Evolutionary conservation across 2,797 vertebrate genomes (phyloP).

Genomic region (Acanthiza pusilla): DNA sequence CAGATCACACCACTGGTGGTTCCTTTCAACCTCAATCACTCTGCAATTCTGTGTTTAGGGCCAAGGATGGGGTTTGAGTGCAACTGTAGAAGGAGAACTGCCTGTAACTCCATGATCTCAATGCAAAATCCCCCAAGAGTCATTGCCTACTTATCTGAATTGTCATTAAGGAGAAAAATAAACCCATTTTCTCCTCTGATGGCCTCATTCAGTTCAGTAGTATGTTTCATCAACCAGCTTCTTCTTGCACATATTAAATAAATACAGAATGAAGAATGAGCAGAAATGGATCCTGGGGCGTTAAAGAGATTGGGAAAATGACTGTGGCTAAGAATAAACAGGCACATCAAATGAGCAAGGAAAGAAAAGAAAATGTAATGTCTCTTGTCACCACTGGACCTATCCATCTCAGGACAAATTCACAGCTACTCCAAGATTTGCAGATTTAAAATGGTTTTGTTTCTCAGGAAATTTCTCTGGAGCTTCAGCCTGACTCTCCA

Average conservation of each 20-base stretch:
- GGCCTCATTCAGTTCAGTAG: neutral
- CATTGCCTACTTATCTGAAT: neutral
- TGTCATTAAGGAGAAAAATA: slow-evolving; percentile 29
- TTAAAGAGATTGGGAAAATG: neutral
- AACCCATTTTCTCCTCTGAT: neutral
- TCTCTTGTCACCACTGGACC: neutral
- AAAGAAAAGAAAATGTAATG: neutral
- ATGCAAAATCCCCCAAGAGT: neutral
- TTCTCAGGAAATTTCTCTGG: neutral
- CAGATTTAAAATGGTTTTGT: neutral
- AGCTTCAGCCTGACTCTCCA: neutral
- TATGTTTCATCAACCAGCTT: slow-evolving; percentile 5
- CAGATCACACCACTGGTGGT: neutral
- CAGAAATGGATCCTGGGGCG: neutral
- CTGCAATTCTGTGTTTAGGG: neutral
- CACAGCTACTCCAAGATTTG: neutral
- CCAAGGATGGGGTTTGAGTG: neutral
- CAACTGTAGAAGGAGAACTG: neutral
- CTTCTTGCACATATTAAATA: slow-evolving; percentile 19
- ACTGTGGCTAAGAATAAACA: neutral
- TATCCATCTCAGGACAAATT: neutral
- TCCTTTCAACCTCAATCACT: neutral
- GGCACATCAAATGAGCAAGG: neutral
- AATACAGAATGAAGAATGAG: neutral
- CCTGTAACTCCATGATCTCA: neutral